A percentile compares a stretch with the other conserved stretches of the same genome.
Conservation (phyloP, 2,797 vertebrate genomes). For the Cyclopterus lumpus region DNA sequence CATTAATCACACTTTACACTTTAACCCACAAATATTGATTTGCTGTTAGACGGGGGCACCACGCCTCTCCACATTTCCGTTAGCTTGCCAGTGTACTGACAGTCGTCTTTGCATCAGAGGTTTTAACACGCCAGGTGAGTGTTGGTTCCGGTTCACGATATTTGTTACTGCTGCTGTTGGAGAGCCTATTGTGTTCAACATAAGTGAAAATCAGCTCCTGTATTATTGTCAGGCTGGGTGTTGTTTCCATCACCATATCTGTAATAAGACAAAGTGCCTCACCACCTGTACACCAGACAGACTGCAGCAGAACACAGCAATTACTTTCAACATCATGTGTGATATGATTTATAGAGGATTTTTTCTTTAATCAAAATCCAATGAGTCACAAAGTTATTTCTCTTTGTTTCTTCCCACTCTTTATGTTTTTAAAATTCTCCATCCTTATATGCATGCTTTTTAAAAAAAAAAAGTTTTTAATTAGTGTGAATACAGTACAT, state of each 20-base stretch:
- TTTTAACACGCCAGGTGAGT: conserved; percentile 3
- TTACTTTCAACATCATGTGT: background rate
- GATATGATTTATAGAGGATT: background rate
- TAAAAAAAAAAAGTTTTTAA: too few relatives aligned
- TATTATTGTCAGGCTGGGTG: conserved; percentile 22
- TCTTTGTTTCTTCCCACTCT: background rate
- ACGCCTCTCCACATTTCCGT: conserved; percentile 23
- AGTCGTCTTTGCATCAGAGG: conserved; percentile 34
- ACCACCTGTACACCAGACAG: conserved; percentile 32
- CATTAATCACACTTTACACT: conserved; percentile 76
- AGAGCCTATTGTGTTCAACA: conserved; percentile 38
- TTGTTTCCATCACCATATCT: conserved; percentile 39
- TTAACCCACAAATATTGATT: conserved; percentile 69
- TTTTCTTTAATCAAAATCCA: conserved; percentile 8
- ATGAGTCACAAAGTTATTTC: background rate
- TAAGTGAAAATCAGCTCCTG: conserved; percentile 41
- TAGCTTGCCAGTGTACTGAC: conserved; percentile 33
- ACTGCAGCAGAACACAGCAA: background rate
- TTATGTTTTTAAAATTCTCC: background rate
- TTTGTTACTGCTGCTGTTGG: conserved; percentile 23
- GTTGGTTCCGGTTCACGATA: conserved; percentile 21
- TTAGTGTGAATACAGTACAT: background rate
- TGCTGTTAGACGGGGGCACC: conserved; percentile 47
- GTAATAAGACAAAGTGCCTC: conserved; percentile 35
- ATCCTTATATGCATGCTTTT: background rate